A percentile compares a stretch with the other conserved stretches of the same genome.
Conservation (phyloP, 2,888 invertebrate species). For the Willowsia nigromaculata region DNA sequence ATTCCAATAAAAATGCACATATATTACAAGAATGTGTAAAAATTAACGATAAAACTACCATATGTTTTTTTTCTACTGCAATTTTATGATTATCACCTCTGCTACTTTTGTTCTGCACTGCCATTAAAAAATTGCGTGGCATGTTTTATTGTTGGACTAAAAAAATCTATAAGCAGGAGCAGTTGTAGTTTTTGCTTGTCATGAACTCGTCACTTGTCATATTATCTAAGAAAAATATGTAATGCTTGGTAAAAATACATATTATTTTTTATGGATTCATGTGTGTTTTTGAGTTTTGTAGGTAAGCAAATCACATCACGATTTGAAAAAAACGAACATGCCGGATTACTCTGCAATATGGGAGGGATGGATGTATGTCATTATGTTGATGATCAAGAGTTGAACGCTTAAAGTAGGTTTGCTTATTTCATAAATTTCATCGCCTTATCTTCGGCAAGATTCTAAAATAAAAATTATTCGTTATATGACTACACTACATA, state of each 20-base stretch:
- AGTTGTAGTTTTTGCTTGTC: background rate
- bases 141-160: background rate
- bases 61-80: background rate
- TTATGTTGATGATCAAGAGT: no score
- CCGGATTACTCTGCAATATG: no score
- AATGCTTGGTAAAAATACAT: background rate
- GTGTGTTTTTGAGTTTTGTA: background rate
- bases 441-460: no score
- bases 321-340: background rate
- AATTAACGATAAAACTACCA: background rate
- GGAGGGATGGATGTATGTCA: no score
- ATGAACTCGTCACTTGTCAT: conserved; percentile 18
- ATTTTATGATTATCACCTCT: conserved; percentile 22
- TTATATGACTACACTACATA: background rate
- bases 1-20: background rate
- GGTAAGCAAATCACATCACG: conserved; percentile 41
- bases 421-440: no score
- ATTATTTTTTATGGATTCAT: background rate
- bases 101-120: background rate
- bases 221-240: background rate
- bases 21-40: background rate
- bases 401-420: no score
- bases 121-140: background rate
- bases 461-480: no score
- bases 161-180: background rate